Base-by-base conservation (phyloP, 2,888 invertebrate genomes). In the Himalopsyche kuldschensis region DNA sequence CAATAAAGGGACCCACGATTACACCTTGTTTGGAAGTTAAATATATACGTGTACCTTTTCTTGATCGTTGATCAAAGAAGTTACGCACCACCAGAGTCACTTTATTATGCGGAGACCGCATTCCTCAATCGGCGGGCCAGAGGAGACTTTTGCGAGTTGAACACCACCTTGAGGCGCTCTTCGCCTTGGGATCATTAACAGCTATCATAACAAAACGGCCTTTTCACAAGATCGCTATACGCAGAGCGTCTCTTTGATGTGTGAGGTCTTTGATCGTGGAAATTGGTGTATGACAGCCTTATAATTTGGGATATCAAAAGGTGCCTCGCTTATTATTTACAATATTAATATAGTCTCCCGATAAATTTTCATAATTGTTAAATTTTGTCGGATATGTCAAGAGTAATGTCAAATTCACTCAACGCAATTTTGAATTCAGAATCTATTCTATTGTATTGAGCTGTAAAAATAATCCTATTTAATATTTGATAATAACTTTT, bases 11-110 rank as follows among this genome's bases (percentile, higher is more conserved):
- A 17, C 32, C 31, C 75, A 31, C 76, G 75, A 79, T 79, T 79
- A 78, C 55, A 82, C 81, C 82, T 79, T 79, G 75, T 82, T 79
- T 79, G 48, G 46, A 84, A 82, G 75, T 79, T 84, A 84, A 82
- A 84, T 79, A 84, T 55, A 55, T 35, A 84, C 27, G 80, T 31
- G 77, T 48, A 79, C 84, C 84, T 79, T 84, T 84, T 84, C 79
- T 76, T 76, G 78, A 79, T 78, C 79, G 79, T 55, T 79, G 79
- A 84, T 82, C 79, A 84, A 84, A 84, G 81, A 84, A 82, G 82
- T 55, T 55, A 8, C 55, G 10, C 55, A 15, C 41, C 1, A 35
- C 35, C 41, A 41, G 41, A 3, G 41, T 41, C 3, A 41, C 41
- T 41, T 41, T 41, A 41, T 41, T 41, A 41, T 15, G 55, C 20